Percentiles rank a stretch among this genome's conserved stretches.
Evolutionary conservation across 2,113 vertebrate species (phyloP).

Genomic region (Corythoichthys haematopterus): DNA sequence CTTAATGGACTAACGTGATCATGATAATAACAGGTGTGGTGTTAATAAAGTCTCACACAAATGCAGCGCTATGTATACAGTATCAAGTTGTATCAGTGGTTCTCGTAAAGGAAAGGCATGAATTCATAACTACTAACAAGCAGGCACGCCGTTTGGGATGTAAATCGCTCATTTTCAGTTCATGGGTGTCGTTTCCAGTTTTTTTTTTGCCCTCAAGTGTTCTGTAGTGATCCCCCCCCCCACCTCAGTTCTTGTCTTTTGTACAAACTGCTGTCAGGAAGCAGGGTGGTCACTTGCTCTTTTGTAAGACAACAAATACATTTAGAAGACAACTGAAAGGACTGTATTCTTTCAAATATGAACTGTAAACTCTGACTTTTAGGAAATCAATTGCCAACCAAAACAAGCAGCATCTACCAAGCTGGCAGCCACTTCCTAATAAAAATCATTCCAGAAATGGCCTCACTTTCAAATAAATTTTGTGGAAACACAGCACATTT

Average conservation of each 20-base stretch:
- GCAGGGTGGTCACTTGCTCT: conserved; percentile 36
- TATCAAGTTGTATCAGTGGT: conserved; percentile 34
- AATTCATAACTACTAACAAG: conserved; percentile 44
- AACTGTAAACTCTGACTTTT: not conserved
- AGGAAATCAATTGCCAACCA: not conserved
- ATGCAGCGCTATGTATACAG: conserved; percentile 51
- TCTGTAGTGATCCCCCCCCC: conserved; percentile 48
- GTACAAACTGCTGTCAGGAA: conserved; percentile 30
- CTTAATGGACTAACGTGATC: conserved; percentile 65
- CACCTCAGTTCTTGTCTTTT: conserved; percentile 5
- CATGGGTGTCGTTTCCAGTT: conserved; percentile 45
- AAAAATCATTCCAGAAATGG: not conserved
- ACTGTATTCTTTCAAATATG: not conserved
- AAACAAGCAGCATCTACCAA: not conserved
- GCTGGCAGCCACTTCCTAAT: not conserved
- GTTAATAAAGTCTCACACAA: conserved; percentile 54
- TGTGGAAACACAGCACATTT: not conserved
- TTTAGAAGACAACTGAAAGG: not conserved
- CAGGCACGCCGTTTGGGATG: conserved; percentile 36
- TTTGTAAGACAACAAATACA: conserved; percentile 10
- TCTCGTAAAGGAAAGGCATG: conserved; percentile 59
- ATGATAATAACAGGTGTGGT: conserved; percentile 64
- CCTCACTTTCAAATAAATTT: not conserved
- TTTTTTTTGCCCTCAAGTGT: conserved; percentile 47
- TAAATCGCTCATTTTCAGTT: conserved; percentile 38